A percentile compares a stretch with the other conserved stretches of the same genome.
These are phyloP conservation scores for Acestrorhynchus altus DNA, from an alignment of 2,797 vertebrate genomes.

Conservation along the genomic window DNA sequence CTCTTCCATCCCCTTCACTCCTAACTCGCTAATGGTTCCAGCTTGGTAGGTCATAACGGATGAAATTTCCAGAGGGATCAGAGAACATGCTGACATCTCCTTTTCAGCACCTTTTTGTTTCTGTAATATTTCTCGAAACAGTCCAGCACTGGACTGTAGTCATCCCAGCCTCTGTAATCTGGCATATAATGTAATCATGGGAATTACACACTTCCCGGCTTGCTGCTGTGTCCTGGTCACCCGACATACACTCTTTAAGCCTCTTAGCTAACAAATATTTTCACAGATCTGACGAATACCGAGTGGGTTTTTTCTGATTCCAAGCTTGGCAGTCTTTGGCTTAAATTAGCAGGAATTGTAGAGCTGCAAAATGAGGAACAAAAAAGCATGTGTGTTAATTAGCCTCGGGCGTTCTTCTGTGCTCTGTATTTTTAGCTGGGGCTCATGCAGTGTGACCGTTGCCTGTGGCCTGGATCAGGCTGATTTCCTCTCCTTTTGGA, in stretches of 20 bases:
- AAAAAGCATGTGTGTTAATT: conserved; percentile 49
- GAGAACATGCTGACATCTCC: conserved; percentile 25
- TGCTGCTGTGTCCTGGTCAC: conserved; percentile 28
- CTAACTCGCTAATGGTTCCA: conserved; percentile 18
- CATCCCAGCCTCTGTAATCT: conserved; percentile 42
- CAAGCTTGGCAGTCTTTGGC: conserved; percentile 15
- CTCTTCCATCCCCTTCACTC: not conserved
- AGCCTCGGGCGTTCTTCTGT: conserved; percentile 22
- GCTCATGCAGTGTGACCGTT: conserved; percentile 41
- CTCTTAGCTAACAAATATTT: conserved; percentile 37
- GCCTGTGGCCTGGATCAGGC: conserved; percentile 24
- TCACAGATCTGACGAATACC: conserved; percentile 33
- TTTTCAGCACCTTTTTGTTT: conserved; percentile 13
- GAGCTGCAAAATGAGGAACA: conserved; percentile 32
- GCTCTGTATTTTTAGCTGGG: conserved; percentile 53
- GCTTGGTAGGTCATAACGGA: conserved; percentile 2
- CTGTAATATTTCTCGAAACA: conserved; percentile 29
- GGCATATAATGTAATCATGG: conserved; percentile 47
- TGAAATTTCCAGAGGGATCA: conserved; percentile 18
- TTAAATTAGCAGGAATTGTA: conserved; percentile 44
- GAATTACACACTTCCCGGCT: conserved; percentile 42
- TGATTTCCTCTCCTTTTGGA: conserved; percentile 7
- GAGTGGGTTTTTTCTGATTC: conserved; percentile 34
- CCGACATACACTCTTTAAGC: conserved; percentile 30
- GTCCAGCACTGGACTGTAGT: conserved; percentile 16